Evolutionary conservation across 2,797 vertebrate genomes (phyloP), one percentile per base, ranked within the genome.

Genomic region (Anguilla anguilla): DNA sequence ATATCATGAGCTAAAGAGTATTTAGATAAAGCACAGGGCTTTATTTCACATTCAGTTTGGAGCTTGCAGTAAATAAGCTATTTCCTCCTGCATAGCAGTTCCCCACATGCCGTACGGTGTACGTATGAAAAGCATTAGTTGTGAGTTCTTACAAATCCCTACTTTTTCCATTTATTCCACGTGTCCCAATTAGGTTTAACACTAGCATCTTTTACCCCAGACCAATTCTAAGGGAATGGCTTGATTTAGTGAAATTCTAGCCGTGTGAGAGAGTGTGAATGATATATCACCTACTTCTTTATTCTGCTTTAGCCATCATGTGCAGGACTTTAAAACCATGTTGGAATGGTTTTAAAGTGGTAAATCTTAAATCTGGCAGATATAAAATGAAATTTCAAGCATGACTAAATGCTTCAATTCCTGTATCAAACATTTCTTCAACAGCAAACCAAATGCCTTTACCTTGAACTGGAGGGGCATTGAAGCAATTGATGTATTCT

Each of bases 321-420:
- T 94, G 93, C 86, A 55, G 81, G 79, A 89, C 83, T 90, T 89
- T 81, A 83, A 82, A 85, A 77, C 49, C 11, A 46, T 87, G 87
- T 90, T 87, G 91, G 92, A 92, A 91, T 88, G 89, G 87, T 92
- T 89, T 92, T 87, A 89, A 72, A 93, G 90, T 92, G 93, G 95
- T 93, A 93, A 91, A 95, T 93, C 92, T 91, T 87, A 90, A 89
- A 92, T 89, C 88, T 90, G 87, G 82, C 89, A 79, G 90, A 93
- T 91, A 95, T 95, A 92, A 95, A 94, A 94, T 93, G 90, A 92
- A 93, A 93, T 94, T 93, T 95, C 92, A 92, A 93, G 95, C 94
- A 91, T 94, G 92, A 93, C 92, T 94, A 94, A 96, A 93, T 86
- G 89, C 89, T 90, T 93, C 90, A 91, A 91, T 92, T 93, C 89